phyloP scores from a whole-genome alignment of 2,888 invertebrate species.

The Allophyes oxyacanthae region DNA sequence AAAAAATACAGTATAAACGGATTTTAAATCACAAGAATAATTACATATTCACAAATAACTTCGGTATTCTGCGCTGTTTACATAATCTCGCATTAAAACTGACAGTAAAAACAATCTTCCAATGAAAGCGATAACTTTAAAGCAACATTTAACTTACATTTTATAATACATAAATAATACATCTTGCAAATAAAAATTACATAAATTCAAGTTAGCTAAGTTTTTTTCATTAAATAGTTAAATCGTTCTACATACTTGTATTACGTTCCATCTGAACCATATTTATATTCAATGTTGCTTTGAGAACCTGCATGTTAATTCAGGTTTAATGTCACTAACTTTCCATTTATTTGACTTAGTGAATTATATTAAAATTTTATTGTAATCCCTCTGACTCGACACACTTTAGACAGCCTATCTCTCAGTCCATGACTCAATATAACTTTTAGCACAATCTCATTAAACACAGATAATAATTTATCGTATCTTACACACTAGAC shows the following conservation, averaged over 20 bases:
- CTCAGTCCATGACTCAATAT: conserved; percentile 79
- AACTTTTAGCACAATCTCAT: conserved; percentile 65
- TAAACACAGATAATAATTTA: conserved; percentile 62
- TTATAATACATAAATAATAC: conserved; percentile 89
- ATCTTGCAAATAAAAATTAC: conserved; percentile 87
- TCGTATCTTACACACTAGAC: conserved; percentile 66
- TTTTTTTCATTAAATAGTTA: conserved; percentile 83
- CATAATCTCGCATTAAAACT: conserved; percentile 82
- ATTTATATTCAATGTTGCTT: conserved; percentile 63
- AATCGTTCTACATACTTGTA: conserved; percentile 84
- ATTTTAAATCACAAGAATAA: conserved; percentile 89
- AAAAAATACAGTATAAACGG: conserved; percentile 89
- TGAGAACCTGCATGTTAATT: conserved; percentile 69
- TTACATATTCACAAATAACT: conserved; percentile 89
- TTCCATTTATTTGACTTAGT: conserved; percentile 74
- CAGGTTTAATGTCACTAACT: conserved; percentile 51
- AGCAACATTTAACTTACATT: conserved; percentile 87
- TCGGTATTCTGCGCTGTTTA: conserved; percentile 78
- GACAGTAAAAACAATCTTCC: conserved; percentile 84
- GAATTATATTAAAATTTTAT: conserved; percentile 70
- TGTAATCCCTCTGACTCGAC: conserved; percentile 64
- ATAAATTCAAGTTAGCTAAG: conserved; percentile 88
- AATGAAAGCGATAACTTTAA: conserved; percentile 86
- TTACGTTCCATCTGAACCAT: conserved; percentile 69
- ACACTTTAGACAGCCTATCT: conserved; percentile 69